phyloP scores from a whole-genome alignment of 2,113 vertebrate species.

The Pyrgilauda ruficollis region DNA sequence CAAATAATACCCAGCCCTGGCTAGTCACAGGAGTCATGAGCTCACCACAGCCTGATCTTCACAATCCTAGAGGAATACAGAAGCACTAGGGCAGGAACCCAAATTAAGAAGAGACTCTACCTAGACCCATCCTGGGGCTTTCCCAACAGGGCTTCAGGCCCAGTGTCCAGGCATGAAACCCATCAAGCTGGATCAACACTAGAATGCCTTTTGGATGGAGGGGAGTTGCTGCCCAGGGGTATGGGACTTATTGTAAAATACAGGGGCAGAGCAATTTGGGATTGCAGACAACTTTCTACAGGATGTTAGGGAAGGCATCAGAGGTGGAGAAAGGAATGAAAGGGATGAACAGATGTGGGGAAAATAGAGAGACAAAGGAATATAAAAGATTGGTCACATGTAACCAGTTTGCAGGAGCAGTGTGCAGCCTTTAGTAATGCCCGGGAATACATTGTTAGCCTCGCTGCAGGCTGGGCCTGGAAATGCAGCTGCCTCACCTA shows the following conservation, averaged over 20 bases:
- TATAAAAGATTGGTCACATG: not conserved
- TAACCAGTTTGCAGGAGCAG: not conserved
- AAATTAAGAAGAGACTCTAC: not conserved
- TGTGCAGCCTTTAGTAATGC: not conserved
- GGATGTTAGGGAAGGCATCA: not conserved
- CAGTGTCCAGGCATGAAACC: not conserved
- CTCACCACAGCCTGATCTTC: not conserved
- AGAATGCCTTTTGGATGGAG: not conserved
- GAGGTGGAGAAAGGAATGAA: not conserved
- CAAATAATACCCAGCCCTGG: not conserved
- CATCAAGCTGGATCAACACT: not conserved
- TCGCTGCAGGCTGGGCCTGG: rapidly evolving
- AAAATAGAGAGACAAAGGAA: not conserved
- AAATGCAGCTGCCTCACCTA: not conserved
- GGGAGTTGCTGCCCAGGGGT: not conserved
- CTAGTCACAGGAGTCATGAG: not conserved
- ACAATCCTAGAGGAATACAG: not conserved
- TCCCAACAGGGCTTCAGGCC: not conserved
- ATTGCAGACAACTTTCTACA: not conserved
- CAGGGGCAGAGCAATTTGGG: rapidly evolving
- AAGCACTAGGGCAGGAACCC: not conserved
- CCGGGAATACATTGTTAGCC: not conserved
- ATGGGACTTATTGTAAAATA: not conserved
- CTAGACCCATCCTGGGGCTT: not conserved
- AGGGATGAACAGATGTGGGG: not conserved